Evolutionary conservation across 1,140 invertebrate genomes (phyloP), one percentile per base, ranked within the genome.

Genomic region (Apocrypta bakeri): DNA sequence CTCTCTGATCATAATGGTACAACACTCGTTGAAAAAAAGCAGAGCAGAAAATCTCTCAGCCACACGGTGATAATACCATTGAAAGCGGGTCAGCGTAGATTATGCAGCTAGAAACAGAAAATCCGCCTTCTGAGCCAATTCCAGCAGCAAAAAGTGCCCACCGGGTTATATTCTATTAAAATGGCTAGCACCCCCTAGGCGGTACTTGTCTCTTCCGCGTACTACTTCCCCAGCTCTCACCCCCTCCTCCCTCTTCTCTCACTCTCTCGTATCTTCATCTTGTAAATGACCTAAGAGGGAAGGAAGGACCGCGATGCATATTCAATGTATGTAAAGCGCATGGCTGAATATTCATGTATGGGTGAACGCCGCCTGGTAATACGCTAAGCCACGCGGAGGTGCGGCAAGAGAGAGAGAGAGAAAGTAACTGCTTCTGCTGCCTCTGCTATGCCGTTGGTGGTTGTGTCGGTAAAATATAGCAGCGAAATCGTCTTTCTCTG

Each of bases 261-360:
- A 21, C 37, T 40, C 68, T 4, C 48, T 31, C 86, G 85, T 90
- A 91, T 90, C 89, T 89, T 88, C 88, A 90, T 90, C 90, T 91
- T 90, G 89, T 91, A 90, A 91, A 91, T 91, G 89, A 91, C 89
- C 89, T 90, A 90, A 91, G 90, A 90, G 90, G 88, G 87, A 90
- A 91, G 90, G 89, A 91, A 89, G 88, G 63, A 89, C 88, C 88
- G 71, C 86, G 88, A 90, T 91, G 89, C 90, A 91, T 91, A 91
- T 91, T 91, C 90, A 91, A 87, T 90, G 86, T 90, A 91, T 91
- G 90, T 90, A 91, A 91, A 91, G 88, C 87, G 78, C 25, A 64
- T 76, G 84, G 82, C 88, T 91, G 90, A 90, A 91, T 91, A 91
- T 91, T 91, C 89, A 91, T 91, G 88, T 88, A 87, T 90, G 87